Base-by-base conservation (phyloP, 1,140 invertebrate species). In the Lamellibrachia luymesi region DNA sequence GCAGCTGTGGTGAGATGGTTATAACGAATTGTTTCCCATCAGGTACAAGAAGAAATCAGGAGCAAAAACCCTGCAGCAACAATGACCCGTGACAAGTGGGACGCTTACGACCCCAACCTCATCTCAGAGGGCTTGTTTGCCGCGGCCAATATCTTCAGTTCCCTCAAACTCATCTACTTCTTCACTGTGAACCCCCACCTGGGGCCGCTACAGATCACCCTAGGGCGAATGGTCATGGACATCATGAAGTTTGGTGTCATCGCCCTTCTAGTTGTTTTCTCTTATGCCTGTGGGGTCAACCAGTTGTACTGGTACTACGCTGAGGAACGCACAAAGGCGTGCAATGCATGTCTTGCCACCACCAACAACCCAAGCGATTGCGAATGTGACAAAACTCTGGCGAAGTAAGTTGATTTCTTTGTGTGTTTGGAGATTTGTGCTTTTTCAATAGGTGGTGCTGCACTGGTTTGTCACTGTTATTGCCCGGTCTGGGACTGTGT, bases 161-260 rank as follows among this genome's bases (percentile, higher is more conserved):
- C 98, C 92, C 97, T 99, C 93, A 99, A 99, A 97, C 97, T 99
- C 95, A 99, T 99, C 95, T 99, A 99, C 97, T 99, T 99, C 96
- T 99, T 99, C 97, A 99, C 99, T 92, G 98, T 99, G 92, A 99
- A 99, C 97, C 99, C 99, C 50, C 98, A 99, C 97, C 97, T 99
- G 95, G 99, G 99, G 93, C 99, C 99, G 93, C 97, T 99, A 93
- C 99, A 99, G 97, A 99, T 99, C 92, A 99, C 98, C 10, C 97
- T 99, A 49, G 99, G 98, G 92, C 97, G 98, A 94, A 99, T 99
- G 99, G 98, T 99, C 93, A 98, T 99, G 97, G 99, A 99, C 96
- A 99, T 99, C 92, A 98, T 99, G 97, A 99, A 99, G 96, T 99
- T 99, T 96, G 94, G 98, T 96, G 98, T 99, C 95, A 97, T 99